A percentile compares a stretch with the other conserved stretches of the same genome.
phyloP scores from a whole-genome alignment of 1,140 invertebrate genomes.

The Schlechtendalia chinensis region DNA sequence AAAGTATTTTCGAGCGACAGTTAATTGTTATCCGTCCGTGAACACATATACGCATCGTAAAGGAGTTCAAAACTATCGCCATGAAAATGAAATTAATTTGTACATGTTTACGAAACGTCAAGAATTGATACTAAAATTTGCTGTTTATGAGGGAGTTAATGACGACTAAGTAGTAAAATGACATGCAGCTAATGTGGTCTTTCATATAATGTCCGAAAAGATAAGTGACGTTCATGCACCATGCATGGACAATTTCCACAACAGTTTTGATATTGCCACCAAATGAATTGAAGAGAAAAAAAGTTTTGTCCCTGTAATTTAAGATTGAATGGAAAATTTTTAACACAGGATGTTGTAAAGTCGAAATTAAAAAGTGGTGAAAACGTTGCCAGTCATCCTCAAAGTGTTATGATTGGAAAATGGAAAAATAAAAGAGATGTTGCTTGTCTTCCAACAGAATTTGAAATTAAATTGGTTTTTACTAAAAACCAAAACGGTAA shows the following conservation, averaged over 20 bases:
- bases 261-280: not conserved
- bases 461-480: slow-evolving; percentile 16
- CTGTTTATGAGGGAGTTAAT: not conserved
- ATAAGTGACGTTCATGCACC: not conserved
- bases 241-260: not conserved
- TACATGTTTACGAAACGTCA: not conserved
- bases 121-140: not conserved
- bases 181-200: not conserved
- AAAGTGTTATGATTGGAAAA: not conserved
- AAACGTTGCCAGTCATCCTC: no score
- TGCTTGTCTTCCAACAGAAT: not conserved
- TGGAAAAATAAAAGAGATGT: slow-evolving; percentile 20
- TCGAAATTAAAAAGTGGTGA: no score
- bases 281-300: not conserved
- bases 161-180: not conserved
- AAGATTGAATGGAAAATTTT: no score
- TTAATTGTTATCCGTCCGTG: no score
- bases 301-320: no score
- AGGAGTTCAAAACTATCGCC: no score
- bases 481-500: slow-evolving; percentile 8
- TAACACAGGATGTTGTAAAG: no score
- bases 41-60: no score
- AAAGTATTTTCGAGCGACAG: no score
- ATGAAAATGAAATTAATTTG: no score
- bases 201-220: not conserved